Evolutionary conservation across 2,888 invertebrate genomes (phyloP), one percentile per base, ranked within the genome.

Genomic region (Icerya purchasi): DNA sequence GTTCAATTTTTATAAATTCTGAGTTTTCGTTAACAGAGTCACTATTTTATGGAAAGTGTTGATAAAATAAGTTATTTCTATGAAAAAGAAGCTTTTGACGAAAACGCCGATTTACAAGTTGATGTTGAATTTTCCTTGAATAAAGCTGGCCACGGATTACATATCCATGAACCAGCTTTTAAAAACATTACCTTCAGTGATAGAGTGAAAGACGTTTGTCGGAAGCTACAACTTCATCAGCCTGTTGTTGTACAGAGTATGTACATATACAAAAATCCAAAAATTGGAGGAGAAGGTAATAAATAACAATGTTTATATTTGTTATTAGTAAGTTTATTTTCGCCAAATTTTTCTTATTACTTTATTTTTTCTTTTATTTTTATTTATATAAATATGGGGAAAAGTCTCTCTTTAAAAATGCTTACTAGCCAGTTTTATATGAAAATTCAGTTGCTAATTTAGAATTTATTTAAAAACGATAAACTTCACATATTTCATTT

Each of bases 211-310:
- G 78, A 82, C 60, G 74, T 84, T 2, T 84, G 86, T 63, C 79
- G 78, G 66, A 79, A 81, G 65, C 71, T 96, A 14, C 82, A 82
- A 2, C 78, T 85, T 62, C 73, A 75, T 59, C 83, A 86, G 51
- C 97, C 97, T 0, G 83, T 84, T 0, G 78, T 97, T 0, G 84
- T 84, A 1, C 97, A 97, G 70, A 93, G 94, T 74, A 97, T 97
- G 97, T 89, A 90, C 69, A 96, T 98, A 63, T 97, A 89, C 72
- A 98, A 97, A 75, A 92, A 92, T 74, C 91, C 94, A 0, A 81
- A 82, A 20, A 77, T 88, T 61, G 94, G 94, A 0, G 84, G 90
- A 2, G 86, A 86, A 81, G 88, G 89, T 88, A 73, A 66, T 67
- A 62, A 21, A 22, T 22, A 18, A 21, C 1, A 1, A 8, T 57